Base-by-base conservation (phyloP, 1,140 invertebrate genomes). In the Glomeris maerens region DNA sequence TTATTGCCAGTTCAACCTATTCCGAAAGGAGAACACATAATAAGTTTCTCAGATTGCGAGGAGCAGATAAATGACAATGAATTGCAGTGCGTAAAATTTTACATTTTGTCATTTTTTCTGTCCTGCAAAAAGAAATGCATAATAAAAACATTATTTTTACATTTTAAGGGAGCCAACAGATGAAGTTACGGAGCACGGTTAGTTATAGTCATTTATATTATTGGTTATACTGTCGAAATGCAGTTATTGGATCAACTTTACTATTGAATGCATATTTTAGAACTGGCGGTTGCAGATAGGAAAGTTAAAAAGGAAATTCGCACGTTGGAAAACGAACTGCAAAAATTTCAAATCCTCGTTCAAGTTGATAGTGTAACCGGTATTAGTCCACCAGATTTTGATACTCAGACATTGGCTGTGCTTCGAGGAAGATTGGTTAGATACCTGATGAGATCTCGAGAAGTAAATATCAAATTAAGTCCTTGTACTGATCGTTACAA, bases 401-500 rank as follows among this genome's bases (percentile, higher is more conserved):
- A 96, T 65, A 84, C 82, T 65, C 85, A 93, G 66, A 95, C 91
- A 0, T 72, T 95, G 39, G 93, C 90, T 0, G 84, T 96, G 44
- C 71, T 98, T n/a, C 72, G 87, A 29, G 94, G 94, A 4, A 74
- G 90, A 53, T 76, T 91, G 54, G 91, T 97, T 4, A 74, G 91
- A 31, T 97, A 94, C 69, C 74, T 95, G 20, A 96, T 96, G 88
- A 73, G 89, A 51, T 93, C 88, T n/a, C 75, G 81, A 66, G 89
- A 96, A 74, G 84, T 88, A 62, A 69, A 68, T 50, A 54, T 40
- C 23, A 45, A 46, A 28, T 27, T 39, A 45, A 3, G 25, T 27
- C 3, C 21, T 22, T 20, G 48, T 38, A 27, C 52, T 7, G 42
- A 42, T 42, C 20, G 40, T 5, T 4, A 42, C 25, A 7, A 17